Base-by-base conservation (phyloP, 2,113 vertebrate genomes). In the Orycteropus afer region DNA sequence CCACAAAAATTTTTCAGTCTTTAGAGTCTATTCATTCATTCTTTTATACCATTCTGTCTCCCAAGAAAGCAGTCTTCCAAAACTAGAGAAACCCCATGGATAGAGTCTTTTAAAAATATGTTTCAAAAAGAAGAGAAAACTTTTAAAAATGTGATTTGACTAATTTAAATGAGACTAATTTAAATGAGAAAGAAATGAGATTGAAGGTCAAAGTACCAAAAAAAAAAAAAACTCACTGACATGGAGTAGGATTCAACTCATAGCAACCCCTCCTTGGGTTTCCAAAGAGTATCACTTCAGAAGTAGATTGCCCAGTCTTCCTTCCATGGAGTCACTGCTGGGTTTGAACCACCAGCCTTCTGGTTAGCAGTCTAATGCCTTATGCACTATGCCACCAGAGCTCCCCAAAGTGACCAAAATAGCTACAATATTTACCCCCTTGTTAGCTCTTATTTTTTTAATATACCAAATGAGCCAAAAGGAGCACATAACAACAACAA, bases 111-210 rank as follows among this genome's bases (percentile, higher is more conserved):
- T n/a, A 91, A 95, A 79, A 83, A 53, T 67, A 51, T 22, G 18
- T 53, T 89, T 91, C 94, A 86, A 83, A 45, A 86, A n/a, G 61
- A 94, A 83, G 40, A 23, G 22, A 65, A 91, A 7, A 49, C 74
- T 91, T 96, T 59, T 65, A 96, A 90, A 95, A 86, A 80, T 86
- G 61, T 86, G 92, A 96, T 93, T 71, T 86, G 67, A 82, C 85
- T 80, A 20, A 49, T 76, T n/a, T 49, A 86, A 73, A 45, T 40
- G 89, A 95, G 65, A 90, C 79, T 94, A 95, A 97, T 93, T 95
- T 92, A 95, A 94, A 17, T 76, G 49, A 95, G 53, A 92, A 95
- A 63, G 94, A 97, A 97, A 97, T 94, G 96, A 97, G 61, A 92
- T 67, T 92, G 95, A 96, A 96, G 83, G 94, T 96, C 91, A 83